Percentiles rank a stretch among this genome's conserved stretches.
Conservation (phyloP, 2,888 invertebrate species). For the Stictocephala bisonia region DNA sequence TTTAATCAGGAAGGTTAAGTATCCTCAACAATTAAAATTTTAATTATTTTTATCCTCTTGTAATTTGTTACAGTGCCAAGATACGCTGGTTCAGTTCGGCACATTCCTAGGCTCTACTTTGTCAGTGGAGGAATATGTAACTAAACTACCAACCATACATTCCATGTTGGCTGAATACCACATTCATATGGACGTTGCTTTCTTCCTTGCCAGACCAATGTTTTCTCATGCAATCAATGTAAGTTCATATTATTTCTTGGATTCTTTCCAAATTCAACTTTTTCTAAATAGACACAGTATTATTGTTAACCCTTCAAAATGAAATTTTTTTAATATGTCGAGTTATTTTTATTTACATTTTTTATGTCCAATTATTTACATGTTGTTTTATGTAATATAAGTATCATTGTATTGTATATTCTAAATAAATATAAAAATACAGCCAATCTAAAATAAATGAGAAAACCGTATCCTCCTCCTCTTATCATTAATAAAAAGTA, state of each 20-base stretch:
- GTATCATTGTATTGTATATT: no score
- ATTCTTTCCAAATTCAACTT: background rate
- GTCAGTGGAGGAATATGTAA: conserved; percentile 94
- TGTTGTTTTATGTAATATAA: no score
- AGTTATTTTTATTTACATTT: background rate
- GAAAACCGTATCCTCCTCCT: no score
- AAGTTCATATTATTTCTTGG: conserved; percentile 62
- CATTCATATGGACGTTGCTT: conserved; percentile 96
- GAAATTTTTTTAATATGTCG: background rate
- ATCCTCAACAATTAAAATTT: background rate
- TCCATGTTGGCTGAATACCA: conserved; percentile 92
- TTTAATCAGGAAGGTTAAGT: no score
- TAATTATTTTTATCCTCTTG: background rate
- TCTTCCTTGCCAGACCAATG: conserved; percentile 94
- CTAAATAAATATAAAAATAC: no score
- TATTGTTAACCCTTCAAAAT: background rate
- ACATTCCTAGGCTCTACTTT: conserved; percentile 94
- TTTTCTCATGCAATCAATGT: conserved; percentile 81
- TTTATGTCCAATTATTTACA: no score
- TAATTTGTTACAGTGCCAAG: conserved; percentile 83
- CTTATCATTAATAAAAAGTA: no score
- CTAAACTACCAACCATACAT: conserved; percentile 87
- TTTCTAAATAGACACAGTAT: background rate
- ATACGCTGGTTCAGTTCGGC: conserved; percentile 97
- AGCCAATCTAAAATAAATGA: no score